A percentile compares a stretch with the other conserved stretches of the same genome.
Conservation (phyloP, 2,888 invertebrate species). For the Noctua janthina region DNA sequence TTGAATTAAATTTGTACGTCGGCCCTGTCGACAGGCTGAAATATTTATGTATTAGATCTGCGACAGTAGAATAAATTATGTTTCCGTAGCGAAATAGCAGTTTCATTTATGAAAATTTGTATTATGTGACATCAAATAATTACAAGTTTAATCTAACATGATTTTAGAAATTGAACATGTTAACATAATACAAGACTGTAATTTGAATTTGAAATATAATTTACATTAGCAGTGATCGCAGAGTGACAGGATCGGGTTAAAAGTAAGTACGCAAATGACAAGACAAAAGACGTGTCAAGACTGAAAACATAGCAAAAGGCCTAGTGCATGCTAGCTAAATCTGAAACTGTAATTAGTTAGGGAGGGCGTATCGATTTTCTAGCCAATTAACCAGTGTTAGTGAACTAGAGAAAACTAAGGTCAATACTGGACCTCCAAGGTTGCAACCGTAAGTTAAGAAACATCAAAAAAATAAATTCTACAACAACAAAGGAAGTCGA, state of each 20-base stretch:
- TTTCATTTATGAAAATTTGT: constrained; percentile 14
- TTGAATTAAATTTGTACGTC: constrained; percentile 36
- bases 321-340: not conserved
- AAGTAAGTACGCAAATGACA: not conserved
- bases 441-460: not conserved
- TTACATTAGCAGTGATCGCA: not conserved
- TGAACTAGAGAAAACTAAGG: constrained; percentile 27
- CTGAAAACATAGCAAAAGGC: not conserved
- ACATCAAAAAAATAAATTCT: not conserved
- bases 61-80: constrained; percentile 48
- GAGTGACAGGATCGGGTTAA: not conserved
- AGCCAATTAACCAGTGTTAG: constrained; percentile 4
- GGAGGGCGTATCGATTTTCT: constrained; percentile 24
- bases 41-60: constrained; percentile 48
- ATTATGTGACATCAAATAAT: constrained; percentile 1
- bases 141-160: not conserved
- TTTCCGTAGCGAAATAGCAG: constrained; percentile 1
- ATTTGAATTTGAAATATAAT: constrained; percentile 8
- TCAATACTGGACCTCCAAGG: not conserved
- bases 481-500: constrained; percentile 35
- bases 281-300: not conserved
- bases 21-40: constrained; percentile 24
- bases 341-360: constrained; percentile 8
- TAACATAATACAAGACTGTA: not conserved
- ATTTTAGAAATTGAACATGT: not conserved